Conservation (phyloP, 2,888 invertebrate species). For the Autographa pulchrina region DNA sequence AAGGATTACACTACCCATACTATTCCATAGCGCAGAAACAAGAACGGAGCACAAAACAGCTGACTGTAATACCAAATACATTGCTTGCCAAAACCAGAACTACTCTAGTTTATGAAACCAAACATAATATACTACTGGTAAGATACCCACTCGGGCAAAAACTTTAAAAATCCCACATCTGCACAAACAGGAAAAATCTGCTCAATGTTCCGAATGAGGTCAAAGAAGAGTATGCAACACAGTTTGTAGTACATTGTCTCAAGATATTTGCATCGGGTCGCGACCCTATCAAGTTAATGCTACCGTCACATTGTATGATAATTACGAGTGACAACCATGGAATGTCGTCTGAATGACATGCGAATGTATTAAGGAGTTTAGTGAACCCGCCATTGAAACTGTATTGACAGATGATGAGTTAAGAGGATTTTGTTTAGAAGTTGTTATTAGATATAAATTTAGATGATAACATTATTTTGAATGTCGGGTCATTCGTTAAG, state of each 20-base stretch:
- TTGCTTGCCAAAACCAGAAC: too few relatives aligned
- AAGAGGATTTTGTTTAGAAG: constrained; percentile 52
- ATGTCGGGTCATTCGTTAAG: too few relatives aligned
- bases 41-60: background rate
- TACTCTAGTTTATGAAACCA: too few relatives aligned
- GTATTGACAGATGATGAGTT: constrained; percentile 60
- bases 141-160: background rate
- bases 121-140: background rate
- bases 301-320: constrained; percentile 87
- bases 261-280: constrained; percentile 65
- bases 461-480: background rate
- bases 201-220: background rate
- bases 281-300: constrained; percentile 74
- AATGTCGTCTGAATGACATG: constrained; percentile 69
- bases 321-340: constrained; percentile 74
- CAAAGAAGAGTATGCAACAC: constrained; percentile 29
- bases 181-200: background rate
- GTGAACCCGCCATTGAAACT: constrained; percentile 65
- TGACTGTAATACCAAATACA: too few relatives aligned
- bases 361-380: constrained; percentile 68
- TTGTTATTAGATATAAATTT: background rate
- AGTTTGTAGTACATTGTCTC: constrained; percentile 51
- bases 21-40: background rate
- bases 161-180: background rate
- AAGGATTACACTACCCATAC: background rate